phyloP scores from a whole-genome alignment of 2,797 vertebrate genomes.

The Gymnopithys bicolor region DNA sequence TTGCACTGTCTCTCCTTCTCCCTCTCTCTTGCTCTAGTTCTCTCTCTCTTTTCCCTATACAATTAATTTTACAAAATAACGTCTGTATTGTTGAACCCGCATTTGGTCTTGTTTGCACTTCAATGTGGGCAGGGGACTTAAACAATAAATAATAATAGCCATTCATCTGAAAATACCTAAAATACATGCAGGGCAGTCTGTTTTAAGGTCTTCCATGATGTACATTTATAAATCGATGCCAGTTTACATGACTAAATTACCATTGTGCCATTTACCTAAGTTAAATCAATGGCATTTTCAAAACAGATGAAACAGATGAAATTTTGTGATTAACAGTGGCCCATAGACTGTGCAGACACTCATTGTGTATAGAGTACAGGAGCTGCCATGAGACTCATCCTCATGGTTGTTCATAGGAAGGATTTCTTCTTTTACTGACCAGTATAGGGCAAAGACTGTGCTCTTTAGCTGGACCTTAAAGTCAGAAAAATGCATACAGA shows the following conservation, averaged over 20 bases:
- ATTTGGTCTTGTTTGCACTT: neutral
- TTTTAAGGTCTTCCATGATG: neutral
- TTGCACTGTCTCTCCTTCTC: neutral
- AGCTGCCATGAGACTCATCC: neutral
- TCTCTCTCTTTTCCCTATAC: neutral
- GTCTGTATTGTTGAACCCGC: neutral
- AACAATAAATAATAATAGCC: neutral
- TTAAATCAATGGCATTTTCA: neutral
- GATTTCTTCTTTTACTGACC: neutral
- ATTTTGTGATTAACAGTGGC: neutral
- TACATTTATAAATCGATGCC: neutral
- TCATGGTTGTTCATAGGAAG: too few relatives aligned
- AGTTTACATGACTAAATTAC: neutral
- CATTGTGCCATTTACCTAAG: neutral
- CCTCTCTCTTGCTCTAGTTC: neutral
- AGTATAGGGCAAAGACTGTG: neutral
- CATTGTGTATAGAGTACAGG: neutral
- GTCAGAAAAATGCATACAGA: neutral
- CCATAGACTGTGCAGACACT: too few relatives aligned
- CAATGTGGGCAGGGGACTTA: neutral
- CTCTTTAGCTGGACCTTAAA: neutral
- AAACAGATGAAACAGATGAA: neutral
- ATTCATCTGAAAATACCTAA: neutral
- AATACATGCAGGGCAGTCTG: neutral
- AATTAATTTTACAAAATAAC: neutral